Evolutionary conservation across 1,140 invertebrate species (phyloP).

Genomic region (Macrosteles quadrilineatus): DNA sequence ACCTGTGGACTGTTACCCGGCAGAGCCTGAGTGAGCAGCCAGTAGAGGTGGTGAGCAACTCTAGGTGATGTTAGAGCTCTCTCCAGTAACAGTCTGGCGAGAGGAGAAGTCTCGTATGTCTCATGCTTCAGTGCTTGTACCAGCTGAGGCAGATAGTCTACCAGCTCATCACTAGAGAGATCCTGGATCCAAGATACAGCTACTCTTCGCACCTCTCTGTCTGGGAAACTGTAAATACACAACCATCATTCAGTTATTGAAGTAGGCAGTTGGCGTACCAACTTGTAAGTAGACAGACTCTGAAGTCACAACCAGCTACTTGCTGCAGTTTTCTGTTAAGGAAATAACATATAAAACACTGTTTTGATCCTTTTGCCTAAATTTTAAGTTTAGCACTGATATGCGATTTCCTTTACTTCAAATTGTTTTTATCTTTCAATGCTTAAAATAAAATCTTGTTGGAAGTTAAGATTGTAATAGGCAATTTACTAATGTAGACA

Average conservation of each 20-base stretch:
- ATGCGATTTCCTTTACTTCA: too few relatives aligned
- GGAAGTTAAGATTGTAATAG: too few relatives aligned
- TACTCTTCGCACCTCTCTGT: conserved; percentile 79
- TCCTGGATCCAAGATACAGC: conserved; percentile 81
- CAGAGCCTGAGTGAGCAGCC: conserved; percentile 81
- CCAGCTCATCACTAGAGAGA: conserved; percentile 83
- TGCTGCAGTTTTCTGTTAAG: not conserved
- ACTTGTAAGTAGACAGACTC: not conserved
- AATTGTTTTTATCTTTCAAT: too few relatives aligned
- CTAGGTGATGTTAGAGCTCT: conserved; percentile 82
- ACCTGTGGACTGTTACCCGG: conserved; percentile 71
- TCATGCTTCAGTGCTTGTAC: conserved; percentile 94
- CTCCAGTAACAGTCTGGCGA: conserved; percentile 81
- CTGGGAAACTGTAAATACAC: conserved; percentile 78
- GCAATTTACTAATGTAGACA: too few relatives aligned
- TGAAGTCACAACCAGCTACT: not conserved
- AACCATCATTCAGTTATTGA: conserved; percentile 22
- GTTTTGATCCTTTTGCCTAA: too few relatives aligned
- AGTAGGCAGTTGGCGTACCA: not conserved
- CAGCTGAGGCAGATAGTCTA: conserved; percentile 90
- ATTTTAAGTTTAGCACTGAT: too few relatives aligned
- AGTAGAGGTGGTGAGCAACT: conserved; percentile 93
- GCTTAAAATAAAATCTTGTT: too few relatives aligned
- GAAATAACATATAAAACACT: not conserved
- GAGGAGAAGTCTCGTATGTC: conserved; percentile 84